Evolutionary conservation across 2,888 invertebrate species (phyloP).

Genomic region (Hololepta plana): DNA sequence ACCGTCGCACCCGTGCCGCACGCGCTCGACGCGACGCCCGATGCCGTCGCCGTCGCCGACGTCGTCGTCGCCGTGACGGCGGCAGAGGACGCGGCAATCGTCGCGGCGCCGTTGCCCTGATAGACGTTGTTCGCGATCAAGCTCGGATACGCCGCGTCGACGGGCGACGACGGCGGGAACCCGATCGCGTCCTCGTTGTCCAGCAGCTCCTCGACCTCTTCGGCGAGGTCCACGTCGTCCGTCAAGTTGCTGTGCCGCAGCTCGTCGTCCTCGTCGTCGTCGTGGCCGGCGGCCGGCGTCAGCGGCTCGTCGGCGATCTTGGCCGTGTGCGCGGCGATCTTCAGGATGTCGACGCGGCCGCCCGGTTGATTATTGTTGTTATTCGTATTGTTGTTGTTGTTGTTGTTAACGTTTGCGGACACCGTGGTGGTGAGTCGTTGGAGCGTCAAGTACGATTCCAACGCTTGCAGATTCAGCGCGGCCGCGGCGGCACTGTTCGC

Average conservation of each 20-base stretch:
- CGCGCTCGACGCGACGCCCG: slow-evolving; percentile 28
- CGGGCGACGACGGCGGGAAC: slow-evolving; percentile 37
- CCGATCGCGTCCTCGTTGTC: slow-evolving; percentile 50
- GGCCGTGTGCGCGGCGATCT: slow-evolving; percentile 34
- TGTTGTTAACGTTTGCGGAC: slow-evolving; percentile 25
- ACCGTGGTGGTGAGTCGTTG: slow-evolving; percentile 58
- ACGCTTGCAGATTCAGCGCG: slow-evolving; percentile 66
- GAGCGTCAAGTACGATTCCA: slow-evolving; percentile 70
- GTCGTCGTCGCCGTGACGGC: slow-evolving; percentile 28
- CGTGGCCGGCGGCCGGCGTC: no score
- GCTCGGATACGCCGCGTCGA: slow-evolving; percentile 52
- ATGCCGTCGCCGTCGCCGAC: slow-evolving; percentile 18
- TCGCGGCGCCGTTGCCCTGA: slow-evolving; percentile 29
- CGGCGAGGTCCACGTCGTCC: slow-evolving; percentile 48
- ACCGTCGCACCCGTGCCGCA: slow-evolving; percentile 6
- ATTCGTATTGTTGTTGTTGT: slow-evolving; percentile 7
- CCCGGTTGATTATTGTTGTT: slow-evolving; percentile 21
- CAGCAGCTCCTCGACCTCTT: slow-evolving; percentile 54
- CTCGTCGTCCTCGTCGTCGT: slow-evolving; percentile 19
- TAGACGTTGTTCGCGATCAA: no score
- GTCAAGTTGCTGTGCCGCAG: slow-evolving; percentile 22
- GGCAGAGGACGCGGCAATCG: slow-evolving; percentile 27
- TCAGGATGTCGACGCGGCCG: slow-evolving; percentile 50
- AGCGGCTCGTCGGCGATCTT: slow-evolving; percentile 24
- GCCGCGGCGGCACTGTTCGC: slow-evolving; percentile 71